Conservation (phyloP, 2,113 vertebrate species). For the Ramphastos sulfuratus region DNA sequence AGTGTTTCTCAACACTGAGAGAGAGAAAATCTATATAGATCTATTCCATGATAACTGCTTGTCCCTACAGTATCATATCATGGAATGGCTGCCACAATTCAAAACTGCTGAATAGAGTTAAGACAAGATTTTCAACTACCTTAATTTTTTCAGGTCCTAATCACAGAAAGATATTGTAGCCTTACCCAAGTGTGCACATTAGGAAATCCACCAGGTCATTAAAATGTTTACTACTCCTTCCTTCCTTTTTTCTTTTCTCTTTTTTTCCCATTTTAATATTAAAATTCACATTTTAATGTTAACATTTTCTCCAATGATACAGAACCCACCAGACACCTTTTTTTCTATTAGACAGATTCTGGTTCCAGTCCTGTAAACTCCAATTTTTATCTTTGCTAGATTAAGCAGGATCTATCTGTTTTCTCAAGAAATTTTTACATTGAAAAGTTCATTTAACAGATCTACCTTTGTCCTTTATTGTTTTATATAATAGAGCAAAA, state of each 20-base stretch:
- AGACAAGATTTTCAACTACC: not conserved
- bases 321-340: not conserved
- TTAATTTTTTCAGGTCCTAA: not conserved
- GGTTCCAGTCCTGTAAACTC: too few species aligned
- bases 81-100: not conserved
- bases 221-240: not conserved
- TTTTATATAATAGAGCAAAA: too few species aligned
- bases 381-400: too few species aligned
- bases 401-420: too few species aligned
- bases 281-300: not conserved
- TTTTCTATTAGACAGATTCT: too few species aligned
- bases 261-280: not conserved
- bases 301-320: not conserved
- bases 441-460: too few species aligned
- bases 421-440: too few species aligned
- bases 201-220: not conserved
- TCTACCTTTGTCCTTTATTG: too few species aligned
- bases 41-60: not conserved
- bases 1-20: not conserved
- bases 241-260: too few species aligned
- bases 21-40: not conserved
- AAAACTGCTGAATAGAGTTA: not conserved
- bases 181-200: not conserved
- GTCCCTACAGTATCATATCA: accelerated
- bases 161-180: not conserved